Evolutionary conservation across 1,140 invertebrate species (phyloP).

Genomic region (Choristoneura fumiferana): DNA sequence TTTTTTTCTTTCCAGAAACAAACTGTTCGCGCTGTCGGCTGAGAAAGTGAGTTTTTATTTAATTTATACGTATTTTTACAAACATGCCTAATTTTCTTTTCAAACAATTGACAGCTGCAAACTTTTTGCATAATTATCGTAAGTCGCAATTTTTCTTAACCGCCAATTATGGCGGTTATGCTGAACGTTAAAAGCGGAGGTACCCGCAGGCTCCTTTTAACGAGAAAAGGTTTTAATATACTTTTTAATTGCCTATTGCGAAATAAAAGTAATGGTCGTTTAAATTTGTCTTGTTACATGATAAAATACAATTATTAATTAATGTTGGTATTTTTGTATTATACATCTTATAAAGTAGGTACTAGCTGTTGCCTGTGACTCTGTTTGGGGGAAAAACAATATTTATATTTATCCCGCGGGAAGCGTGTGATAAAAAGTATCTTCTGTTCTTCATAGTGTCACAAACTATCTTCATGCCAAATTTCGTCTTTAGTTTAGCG

Average conservation of each 20-base stretch:
- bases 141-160: background rate
- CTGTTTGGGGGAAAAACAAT: too few relatives aligned
- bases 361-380: too few relatives aligned
- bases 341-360: too few relatives aligned
- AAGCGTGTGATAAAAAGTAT: too few relatives aligned
- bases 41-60: slow-evolving; percentile 2
- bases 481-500: too few relatives aligned
- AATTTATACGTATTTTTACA: background rate
- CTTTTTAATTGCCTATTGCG: slow-evolving; percentile 1
- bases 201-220: background rate
- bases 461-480: too few relatives aligned
- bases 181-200: background rate
- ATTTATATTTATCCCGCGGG: too few relatives aligned
- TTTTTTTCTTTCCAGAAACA: slow-evolving; percentile 9
- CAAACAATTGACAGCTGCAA: background rate
- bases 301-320: too few relatives aligned
- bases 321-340: too few relatives aligned
- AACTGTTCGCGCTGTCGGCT: slow-evolving; percentile 13
- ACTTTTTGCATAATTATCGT: background rate
- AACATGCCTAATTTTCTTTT: background rate
- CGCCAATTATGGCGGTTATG: slow-evolving; percentile 1
- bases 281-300: too few relatives aligned
- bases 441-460: too few relatives aligned
- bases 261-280: background rate
- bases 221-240: background rate